Percentiles rank a stretch among this genome's conserved stretches.
phyloP scores from a whole-genome alignment of 1,140 invertebrate genomes.

The Nixonia krombeini region DNA sequence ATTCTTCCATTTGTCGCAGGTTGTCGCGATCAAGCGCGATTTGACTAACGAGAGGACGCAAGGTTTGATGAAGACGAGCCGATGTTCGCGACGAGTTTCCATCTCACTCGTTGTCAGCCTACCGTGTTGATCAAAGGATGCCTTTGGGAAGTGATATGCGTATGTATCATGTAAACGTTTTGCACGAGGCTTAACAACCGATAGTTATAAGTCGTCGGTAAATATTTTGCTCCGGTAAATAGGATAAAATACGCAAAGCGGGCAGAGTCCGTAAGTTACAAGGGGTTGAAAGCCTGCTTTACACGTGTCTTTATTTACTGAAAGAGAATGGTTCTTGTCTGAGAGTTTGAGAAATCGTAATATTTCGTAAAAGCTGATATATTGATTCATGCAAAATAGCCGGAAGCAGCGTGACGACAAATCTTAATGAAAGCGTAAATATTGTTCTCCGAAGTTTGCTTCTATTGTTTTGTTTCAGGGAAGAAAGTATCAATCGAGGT shows the following conservation, averaged over 20 bases:
- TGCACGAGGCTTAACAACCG: constrained; percentile 64
- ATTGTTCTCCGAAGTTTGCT: too few species aligned
- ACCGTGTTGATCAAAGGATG: constrained; percentile 29
- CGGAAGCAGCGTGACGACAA: too few species aligned
- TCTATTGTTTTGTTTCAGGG: too few species aligned
- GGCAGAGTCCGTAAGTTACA: constrained; percentile 28
- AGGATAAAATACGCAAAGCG: constrained; percentile 48
- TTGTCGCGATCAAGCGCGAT: too few species aligned
- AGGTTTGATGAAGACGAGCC: too few species aligned
- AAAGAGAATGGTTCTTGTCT: constrained; percentile 26
- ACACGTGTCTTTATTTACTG: constrained; percentile 59
- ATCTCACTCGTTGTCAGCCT: too few species aligned
- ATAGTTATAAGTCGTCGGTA: constrained; percentile 66
- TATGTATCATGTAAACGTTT: constrained; percentile 57
- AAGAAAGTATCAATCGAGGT: constrained; percentile 13
- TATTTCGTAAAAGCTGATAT: neutral
- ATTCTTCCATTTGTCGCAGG: too few species aligned
- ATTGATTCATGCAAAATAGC: constrained; percentile 29
- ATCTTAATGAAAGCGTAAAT: too few species aligned
- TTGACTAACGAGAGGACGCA: too few species aligned
- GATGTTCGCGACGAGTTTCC: too few species aligned
- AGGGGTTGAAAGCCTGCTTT: constrained; percentile 54
- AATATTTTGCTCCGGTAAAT: constrained; percentile 66
- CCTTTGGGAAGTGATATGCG: constrained; percentile 27
- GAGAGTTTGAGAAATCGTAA: neutral